These are phyloP conservation scores for Columba livia DNA, from an alignment of 2,113 vertebrate genomes.

Conservation along the genomic window DNA sequence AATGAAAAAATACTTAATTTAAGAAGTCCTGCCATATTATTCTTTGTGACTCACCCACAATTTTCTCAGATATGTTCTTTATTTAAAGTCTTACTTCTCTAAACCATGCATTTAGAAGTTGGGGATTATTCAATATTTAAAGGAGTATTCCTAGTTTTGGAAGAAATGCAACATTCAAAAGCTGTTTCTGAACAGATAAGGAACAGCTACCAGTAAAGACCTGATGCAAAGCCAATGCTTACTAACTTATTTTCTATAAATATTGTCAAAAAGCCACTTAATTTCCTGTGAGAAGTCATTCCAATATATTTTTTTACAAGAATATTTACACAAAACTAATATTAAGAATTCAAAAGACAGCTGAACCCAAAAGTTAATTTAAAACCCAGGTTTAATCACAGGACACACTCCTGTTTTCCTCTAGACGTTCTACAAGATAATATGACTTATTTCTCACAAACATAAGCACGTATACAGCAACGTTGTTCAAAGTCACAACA, in stretches of 20 bases:
- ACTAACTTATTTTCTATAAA: background rate
- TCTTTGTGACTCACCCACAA: background rate
- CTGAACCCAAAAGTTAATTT: background rate
- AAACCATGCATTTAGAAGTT: background rate
- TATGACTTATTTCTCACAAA: background rate
- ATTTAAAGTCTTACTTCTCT: background rate
- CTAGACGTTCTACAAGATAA: background rate
- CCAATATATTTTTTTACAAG: background rate
- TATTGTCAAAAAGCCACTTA: background rate
- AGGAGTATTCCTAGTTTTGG: background rate
- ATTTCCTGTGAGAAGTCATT: background rate
- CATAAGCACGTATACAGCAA: background rate
- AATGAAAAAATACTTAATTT: constrained; percentile 10
- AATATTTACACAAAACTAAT: background rate
- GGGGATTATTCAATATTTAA: background rate
- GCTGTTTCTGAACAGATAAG: background rate
- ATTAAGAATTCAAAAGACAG: background rate
- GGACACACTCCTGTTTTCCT: background rate
- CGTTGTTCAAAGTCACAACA: background rate
- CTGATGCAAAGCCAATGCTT: background rate
- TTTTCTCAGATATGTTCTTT: background rate
- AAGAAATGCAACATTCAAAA: background rate
- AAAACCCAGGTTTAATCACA: background rate
- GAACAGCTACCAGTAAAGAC: background rate
- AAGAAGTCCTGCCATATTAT: background rate